These are phyloP conservation scores for Leuctra nigra DNA, from an alignment of 2,888 invertebrate genomes.

Conservation along the genomic window DNA sequence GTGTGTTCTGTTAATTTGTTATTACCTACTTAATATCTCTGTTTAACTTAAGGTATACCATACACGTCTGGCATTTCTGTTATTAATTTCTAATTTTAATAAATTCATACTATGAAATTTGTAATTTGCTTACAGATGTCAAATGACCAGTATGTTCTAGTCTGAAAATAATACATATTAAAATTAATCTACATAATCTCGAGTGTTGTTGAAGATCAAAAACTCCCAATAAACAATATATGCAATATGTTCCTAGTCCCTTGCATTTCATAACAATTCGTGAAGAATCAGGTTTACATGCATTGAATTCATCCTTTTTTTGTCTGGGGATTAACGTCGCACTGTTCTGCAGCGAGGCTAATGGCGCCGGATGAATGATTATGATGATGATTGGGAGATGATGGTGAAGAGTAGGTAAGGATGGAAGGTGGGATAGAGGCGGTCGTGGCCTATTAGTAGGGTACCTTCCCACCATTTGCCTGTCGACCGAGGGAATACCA, in stretches of 20 bases:
- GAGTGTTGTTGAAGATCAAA: too few relatives aligned
- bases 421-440: too few relatives aligned
- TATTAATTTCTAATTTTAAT: background rate
- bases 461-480: too few relatives aligned
- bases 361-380: too few relatives aligned
- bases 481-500: too few relatives aligned
- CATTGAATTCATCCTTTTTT: background rate
- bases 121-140: background rate
- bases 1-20: background rate
- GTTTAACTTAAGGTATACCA: too few relatives aligned
- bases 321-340: background rate
- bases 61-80: background rate
- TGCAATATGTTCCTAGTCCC: background rate
- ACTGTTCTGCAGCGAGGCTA: too few relatives aligned
- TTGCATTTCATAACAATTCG: background rate
- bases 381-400: too few relatives aligned
- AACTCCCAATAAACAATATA: too few relatives aligned
- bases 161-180: constrained; percentile 4
- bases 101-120: background rate
- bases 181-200: too few relatives aligned
- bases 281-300: background rate
- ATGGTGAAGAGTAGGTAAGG: too few relatives aligned
- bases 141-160: constrained; percentile 11
- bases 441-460: too few relatives aligned
- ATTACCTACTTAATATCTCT: background rate